Base-by-base conservation (phyloP, 2,797 vertebrate species). In the Parotocinclus haroldoi region DNA sequence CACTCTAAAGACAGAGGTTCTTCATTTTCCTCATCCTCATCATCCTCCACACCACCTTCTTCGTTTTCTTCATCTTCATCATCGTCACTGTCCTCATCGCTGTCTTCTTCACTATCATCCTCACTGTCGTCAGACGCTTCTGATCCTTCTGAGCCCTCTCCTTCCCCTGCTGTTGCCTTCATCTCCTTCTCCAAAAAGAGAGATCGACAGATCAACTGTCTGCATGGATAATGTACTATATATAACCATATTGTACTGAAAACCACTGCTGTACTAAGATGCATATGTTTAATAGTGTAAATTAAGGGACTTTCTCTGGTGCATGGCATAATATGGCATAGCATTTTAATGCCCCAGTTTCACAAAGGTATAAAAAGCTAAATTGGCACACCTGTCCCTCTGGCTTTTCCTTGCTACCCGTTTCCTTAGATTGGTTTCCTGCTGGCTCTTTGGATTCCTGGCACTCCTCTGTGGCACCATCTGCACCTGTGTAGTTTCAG, bases 1-100 rank as follows among this genome's bases (percentile, higher is more conserved):
- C 96, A 99, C 67, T 91, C 83, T 56, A 99, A 88, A 68, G 95
- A 94, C 76, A 99, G 82, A 4, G 96, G 96, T 76, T 95, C 88
- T 0, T 96, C 93, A 0, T 76, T 80, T 37, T 90, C 82, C 7
- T 78, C 86, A 7, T 85, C 88, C 0, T 89, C 88, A 0, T 83
- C 89, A 0, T 84, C 83, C 0, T 90, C 81, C 0, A 83, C 80
- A 0, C 80, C 83, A 0, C 83, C 57, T 0, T 82, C 48, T 0
- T 86, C 73, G 1, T 71, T 4, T 1, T 52, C 58, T 7, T 72
- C 68, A n/a, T 66, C 63, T 0, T 72, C n/a, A n/a, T n/a, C n/a
- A n/a, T n/a, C 80, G 0, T 87, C 88, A 0, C 86, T 86, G 0
- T 87, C 87, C 0, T 92, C 86, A 0, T 85, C 82, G 0, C 80